Percentiles rank a stretch among this genome's conserved stretches.
Evolutionary conservation across 2,888 invertebrate genomes (phyloP).

Genomic region (Chelonus formosanus): DNA sequence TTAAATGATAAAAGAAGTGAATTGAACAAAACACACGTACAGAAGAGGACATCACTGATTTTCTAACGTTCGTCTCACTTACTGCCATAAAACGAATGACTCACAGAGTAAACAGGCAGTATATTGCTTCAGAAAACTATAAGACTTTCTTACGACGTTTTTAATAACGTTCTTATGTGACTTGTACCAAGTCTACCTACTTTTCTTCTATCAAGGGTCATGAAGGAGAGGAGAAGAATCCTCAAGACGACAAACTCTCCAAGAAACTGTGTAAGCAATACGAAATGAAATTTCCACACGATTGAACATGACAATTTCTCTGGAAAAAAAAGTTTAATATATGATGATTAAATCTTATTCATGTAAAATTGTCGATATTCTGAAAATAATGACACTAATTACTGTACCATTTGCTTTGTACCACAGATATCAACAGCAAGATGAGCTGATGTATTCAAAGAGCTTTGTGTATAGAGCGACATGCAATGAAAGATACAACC

Average conservation of each 20-base stretch:
- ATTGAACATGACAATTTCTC: slow-evolving; percentile 26
- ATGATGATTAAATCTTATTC: slow-evolving; percentile 5
- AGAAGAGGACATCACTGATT: slow-evolving; percentile 17
- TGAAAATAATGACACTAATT: slow-evolving; percentile 26
- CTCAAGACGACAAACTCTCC: slow-evolving; percentile 28
- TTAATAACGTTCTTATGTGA: slow-evolving; percentile 58
- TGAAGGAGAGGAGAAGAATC: slow-evolving; percentile 21
- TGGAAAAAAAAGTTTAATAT: slow-evolving; percentile 1
- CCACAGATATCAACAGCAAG: slow-evolving; percentile 22
- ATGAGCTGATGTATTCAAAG: slow-evolving; percentile 27
- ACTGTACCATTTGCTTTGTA: slow-evolving; percentile 14
- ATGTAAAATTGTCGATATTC: slow-evolving; percentile 6
- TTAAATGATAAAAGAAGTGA: slow-evolving; percentile 21
- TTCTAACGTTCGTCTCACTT: neutral
- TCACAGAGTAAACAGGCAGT: slow-evolving; percentile 46
- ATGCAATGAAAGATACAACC: slow-evolving; percentile 24
- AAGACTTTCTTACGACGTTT: slow-evolving; percentile 50
- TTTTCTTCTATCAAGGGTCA: slow-evolving; percentile 22
- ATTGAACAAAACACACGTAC: slow-evolving; percentile 12
- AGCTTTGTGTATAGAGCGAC: slow-evolving; percentile 8
- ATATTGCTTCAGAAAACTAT: slow-evolving; percentile 56
- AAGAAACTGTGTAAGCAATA: slow-evolving; percentile 34
- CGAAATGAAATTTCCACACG: slow-evolving; percentile 35
- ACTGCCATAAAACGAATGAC: slow-evolving; percentile 19
- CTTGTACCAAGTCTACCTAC: slow-evolving; percentile 34